Base-by-base conservation (phyloP, 2,797 vertebrate genomes). In the Lutjanus argentimaculatus region DNA sequence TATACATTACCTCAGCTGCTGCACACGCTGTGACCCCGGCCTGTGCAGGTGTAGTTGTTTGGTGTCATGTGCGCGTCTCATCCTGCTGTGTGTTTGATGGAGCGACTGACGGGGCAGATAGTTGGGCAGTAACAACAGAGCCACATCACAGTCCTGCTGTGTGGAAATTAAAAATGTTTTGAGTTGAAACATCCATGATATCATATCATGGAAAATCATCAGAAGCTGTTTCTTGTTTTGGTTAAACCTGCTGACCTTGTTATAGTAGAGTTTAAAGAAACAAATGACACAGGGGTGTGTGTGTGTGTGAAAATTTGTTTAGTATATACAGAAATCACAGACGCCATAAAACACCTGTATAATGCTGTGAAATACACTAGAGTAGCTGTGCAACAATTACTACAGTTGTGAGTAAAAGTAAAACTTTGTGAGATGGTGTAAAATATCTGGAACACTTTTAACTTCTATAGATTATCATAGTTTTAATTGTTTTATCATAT, bases 91-190 rank as follows among this genome's bases (percentile, higher is more conserved):
- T 6, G 8, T 83, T 62, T 67, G 21, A 61, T 46, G 7, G 42
- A 63, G 12, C 6, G 21, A 25, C 22, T 11, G 14, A 74, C 40
- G 7, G 19, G 45, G 55, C n/a, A 48, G 14, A 45, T 17, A 62
- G 0, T 15, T n/a, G 13, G 16, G 12, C 53, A 19, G 3, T 13
- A 71, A 67, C 48, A 82, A 82, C 43, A 2, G n/a, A 77, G 25
- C 1, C 1, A 1, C 49, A 59, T 80, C 8, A 65, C 22, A 2
- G 30, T 25, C 73, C 46, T 1, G 19, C 30, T 42, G 21, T 64
- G 40, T 86, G 72, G 70, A 87, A 77, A 86, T 63, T 19, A 10
- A 62, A 53, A 17, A 22, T 89, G 79, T 91, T 92, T 85, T 53
- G 56, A 78, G 75, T 87, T 81, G 78, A 90, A 73, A 87, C 83